Percentiles rank a stretch among this genome's conserved stretches.
phyloP scores from a whole-genome alignment of 2,113 vertebrate genomes.

The Eulemur rufifrons region DNA sequence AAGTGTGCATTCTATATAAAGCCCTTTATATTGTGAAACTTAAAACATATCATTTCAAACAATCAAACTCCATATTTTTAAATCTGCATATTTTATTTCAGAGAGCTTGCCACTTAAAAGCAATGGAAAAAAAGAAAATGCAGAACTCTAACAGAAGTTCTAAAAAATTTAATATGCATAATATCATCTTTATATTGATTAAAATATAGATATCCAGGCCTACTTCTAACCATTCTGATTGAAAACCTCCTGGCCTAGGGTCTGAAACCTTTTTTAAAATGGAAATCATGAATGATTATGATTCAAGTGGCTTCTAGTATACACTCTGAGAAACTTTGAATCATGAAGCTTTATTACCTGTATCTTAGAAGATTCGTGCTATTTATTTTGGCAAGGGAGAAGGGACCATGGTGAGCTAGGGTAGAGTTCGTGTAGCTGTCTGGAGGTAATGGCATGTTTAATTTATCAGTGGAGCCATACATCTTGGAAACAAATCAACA shows the following conservation, averaged over 20 bases:
- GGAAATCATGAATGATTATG: neutral
- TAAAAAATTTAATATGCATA: neutral
- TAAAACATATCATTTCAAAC: neutral
- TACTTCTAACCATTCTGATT: neutral
- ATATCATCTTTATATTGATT: neutral
- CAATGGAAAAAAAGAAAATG: neutral
- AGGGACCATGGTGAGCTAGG: rapidly evolving
- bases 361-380: neutral
- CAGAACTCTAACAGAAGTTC: neutral
- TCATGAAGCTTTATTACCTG: neutral
- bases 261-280: neutral
- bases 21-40: neutral
- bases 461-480: neutral
- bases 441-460: neutral
- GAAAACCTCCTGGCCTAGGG: neutral
- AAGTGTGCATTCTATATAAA: neutral
- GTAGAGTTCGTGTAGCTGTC: neutral
- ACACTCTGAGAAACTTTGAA: neutral
- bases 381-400: neutral
- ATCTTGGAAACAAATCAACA: neutral
- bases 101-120: neutral
- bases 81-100: neutral
- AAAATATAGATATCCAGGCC: neutral
- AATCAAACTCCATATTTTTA: neutral
- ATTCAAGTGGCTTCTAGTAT: neutral